These are phyloP conservation scores for Schlechtendalia chinensis DNA, from an alignment of 1,140 invertebrate genomes.

Conservation along the genomic window DNA sequence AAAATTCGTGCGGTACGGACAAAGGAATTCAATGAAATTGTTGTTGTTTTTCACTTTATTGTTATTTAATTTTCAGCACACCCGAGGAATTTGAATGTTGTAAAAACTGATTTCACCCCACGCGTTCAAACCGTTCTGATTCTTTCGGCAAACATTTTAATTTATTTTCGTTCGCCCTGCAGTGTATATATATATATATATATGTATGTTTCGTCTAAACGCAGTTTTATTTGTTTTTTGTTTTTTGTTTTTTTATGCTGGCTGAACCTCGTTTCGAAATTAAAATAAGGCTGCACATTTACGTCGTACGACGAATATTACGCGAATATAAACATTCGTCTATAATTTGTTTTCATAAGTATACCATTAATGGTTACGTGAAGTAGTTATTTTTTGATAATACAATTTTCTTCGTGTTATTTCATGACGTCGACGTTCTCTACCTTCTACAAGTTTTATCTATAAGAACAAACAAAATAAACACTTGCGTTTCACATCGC, in stretches of 20 bases:
- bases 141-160: conserved; percentile 19
- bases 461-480: too few relatives aligned
- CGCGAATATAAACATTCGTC: background rate
- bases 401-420: background rate
- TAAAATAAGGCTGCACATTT: background rate
- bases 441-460: too few relatives aligned
- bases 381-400: background rate
- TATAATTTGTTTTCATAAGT: background rate
- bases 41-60: conserved; percentile 21
- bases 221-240: background rate
- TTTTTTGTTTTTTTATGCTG: background rate
- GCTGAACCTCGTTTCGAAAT: background rate
- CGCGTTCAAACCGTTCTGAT: conserved; percentile 4
- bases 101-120: conserved; percentile 15
- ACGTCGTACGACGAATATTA: too few relatives aligned
- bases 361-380: background rate
- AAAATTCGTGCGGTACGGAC: background rate
- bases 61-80: conserved; percentile 33
- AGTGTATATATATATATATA: background rate
- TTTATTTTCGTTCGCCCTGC: background rate
- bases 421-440: background rate
- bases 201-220: background rate
- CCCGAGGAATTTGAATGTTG: conserved; percentile 21
- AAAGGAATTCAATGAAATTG: background rate
- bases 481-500: too few relatives aligned